Evolutionary conservation across 1,140 invertebrate species (phyloP), one percentile per base, ranked within the genome.

Genomic region (Pseudoatta argentina): DNA sequence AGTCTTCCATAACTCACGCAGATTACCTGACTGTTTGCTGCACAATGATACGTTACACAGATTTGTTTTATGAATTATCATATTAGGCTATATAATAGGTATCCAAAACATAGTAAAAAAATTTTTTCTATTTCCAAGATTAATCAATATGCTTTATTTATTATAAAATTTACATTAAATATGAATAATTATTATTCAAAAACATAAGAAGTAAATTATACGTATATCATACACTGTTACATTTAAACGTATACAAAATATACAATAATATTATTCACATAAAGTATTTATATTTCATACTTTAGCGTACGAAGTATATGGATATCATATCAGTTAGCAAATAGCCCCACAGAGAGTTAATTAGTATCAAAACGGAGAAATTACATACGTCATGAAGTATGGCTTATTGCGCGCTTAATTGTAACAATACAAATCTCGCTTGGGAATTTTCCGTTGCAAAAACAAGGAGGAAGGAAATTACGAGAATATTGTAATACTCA

Each of bases 321-420:
- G 16, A 76, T 63, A 61, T 48, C 53, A 21, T 71, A 71, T 81
- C 55, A 34, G 16, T 3, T 48, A 61, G 55, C 39, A 73, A 82
- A 82, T 59, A 48, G 39, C 14, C 2, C 79, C 67, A 21, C 8
- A 12, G 79, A 57, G 79, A 82, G 67, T 82, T 59, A 48, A 72
- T 73, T 48, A 59, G 34, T 16, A 69, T 72, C 66, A 71, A 16
- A 73, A 44, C 18, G 48, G 73, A 39, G 61, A 59, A 53, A 73
- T 82, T 82, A 61, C 12, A 21, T 69, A 69, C 4, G 67, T 24
- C 27, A 44, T 44, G 4, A 82, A 73, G 24, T 73, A 59, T 24
- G 34, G 78, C 53, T 71, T 59, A 72, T 59, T 48, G 14, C 39
- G 48, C 30, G 78, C 18, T 72, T 59, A 72, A 73, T 30, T 82